A percentile compares a stretch with the other conserved stretches of the same genome.
Conservation (phyloP, 2,797 vertebrate genomes). For the Aplochiton taeniatus region DNA sequence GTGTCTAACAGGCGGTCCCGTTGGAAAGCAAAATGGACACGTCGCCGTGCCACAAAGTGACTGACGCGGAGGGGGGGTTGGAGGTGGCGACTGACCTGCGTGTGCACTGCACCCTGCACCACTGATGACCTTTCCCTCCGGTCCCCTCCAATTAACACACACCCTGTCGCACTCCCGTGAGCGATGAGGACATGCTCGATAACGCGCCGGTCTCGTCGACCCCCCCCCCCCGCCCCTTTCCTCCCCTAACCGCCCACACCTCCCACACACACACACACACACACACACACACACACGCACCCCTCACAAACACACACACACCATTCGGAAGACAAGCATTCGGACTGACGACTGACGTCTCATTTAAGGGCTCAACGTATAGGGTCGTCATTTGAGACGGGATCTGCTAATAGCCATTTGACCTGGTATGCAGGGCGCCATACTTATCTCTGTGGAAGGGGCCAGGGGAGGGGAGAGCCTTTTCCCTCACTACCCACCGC, state of each 20-base stretch:
- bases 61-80: no score
- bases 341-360: no score
- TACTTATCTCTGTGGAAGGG: no score
- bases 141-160: slow-evolving; percentile 40
- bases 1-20: no score
- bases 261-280: neutral
- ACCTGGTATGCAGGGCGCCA: slow-evolving; percentile 33
- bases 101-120: slow-evolving; percentile 1
- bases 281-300: neutral
- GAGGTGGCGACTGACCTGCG: neutral
- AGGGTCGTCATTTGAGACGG: neutral
- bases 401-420: slow-evolving; percentile 20
- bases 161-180: slow-evolving; percentile 36
- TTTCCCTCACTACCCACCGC: no score
- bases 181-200: slow-evolving; percentile 12
- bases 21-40: no score
- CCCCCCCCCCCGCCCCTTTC: slow-evolving; percentile 34
- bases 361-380: no score
- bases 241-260: slow-evolving; percentile 11
- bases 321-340: no score
- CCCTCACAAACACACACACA: neutral
- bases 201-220: slow-evolving; percentile 21
- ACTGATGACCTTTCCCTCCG: slow-evolving; percentile 37
- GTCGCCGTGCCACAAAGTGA: no score
- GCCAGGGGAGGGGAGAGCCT: no score